These are phyloP conservation scores for Tethya wilhelma DNA, from an alignment of 37 sponge, comb jelly and placozoan species.

Conservation along the genomic window DNA sequence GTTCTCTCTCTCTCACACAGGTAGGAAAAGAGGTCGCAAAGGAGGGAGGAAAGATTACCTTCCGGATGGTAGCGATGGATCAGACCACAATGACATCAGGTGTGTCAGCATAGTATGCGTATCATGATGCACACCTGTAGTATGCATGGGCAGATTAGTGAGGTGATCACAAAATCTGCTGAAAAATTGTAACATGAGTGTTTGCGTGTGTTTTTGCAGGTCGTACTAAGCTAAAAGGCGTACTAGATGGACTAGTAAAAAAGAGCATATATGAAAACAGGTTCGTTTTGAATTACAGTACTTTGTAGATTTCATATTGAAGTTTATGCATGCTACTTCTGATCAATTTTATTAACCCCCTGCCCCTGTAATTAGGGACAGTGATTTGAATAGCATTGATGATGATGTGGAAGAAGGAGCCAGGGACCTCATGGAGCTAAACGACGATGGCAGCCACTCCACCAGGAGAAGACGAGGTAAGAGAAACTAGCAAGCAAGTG, in stretches of 20 bases:
- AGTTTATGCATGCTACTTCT: background rate
- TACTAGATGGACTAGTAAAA: slow-evolving; percentile 53
- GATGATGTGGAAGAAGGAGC: slow-evolving; percentile 71
- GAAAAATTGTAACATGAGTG: too few relatives aligned
- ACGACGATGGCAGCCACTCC: slow-evolving; percentile 1
- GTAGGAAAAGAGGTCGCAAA: background rate
- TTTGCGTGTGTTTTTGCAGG: too few relatives aligned
- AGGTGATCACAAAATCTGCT: too few relatives aligned
- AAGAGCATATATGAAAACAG: slow-evolving; percentile 39
- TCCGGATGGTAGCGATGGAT: too few relatives aligned
- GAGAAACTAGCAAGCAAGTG: background rate
- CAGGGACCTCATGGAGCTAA: slow-evolving; percentile 56
- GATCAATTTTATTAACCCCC: background rate
- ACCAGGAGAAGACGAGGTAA: background rate
- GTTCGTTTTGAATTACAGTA: background rate
- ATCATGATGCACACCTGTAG: too few relatives aligned
- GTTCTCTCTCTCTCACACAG: background rate
- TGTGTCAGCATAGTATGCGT: too few relatives aligned
- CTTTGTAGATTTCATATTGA: background rate
- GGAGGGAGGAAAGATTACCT: background rate
- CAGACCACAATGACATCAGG: too few relatives aligned
- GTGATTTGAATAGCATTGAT: slow-evolving; percentile 30
- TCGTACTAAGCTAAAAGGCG: slow-evolving; percentile 42
- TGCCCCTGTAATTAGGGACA: background rate
- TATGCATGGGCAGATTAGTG: too few relatives aligned